These are phyloP conservation scores for Hippocampus comes DNA, from an alignment of 2,113 vertebrate genomes.

Conservation along the genomic window DNA sequence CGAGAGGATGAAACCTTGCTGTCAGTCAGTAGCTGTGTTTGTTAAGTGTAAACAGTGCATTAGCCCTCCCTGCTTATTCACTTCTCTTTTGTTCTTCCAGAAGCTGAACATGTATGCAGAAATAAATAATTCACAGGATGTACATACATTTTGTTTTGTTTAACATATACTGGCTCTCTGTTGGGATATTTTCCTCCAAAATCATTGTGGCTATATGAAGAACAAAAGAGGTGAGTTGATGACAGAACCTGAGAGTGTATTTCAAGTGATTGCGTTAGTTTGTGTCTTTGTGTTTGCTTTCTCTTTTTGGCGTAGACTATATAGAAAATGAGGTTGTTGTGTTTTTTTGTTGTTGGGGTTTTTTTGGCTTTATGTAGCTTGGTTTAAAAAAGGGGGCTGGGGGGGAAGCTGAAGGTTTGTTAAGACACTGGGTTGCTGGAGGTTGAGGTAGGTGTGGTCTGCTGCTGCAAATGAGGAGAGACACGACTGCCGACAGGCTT, in stretches of 20 bases:
- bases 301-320: conserved; percentile 72
- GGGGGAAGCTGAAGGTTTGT: conserved; percentile 56
- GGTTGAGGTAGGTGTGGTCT: conserved; percentile 77
- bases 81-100: conserved; percentile 66
- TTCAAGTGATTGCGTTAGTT: conserved; percentile 70
- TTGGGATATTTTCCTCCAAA: conserved; percentile 47
- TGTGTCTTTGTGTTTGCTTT: conserved; percentile 46
- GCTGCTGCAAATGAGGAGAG: conserved; percentile 47
- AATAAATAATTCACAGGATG: conserved; percentile 80
- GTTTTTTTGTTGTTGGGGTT: neutral
- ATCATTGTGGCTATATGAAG: conserved; percentile 69
- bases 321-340: conserved; percentile 81
- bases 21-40: conserved; percentile 72
- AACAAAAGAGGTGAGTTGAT: conserved; percentile 65
- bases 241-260: conserved; percentile 77
- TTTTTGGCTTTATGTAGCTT: conserved; percentile 79
- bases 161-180: conserved; percentile 73
- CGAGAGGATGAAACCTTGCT: conserved; percentile 59
- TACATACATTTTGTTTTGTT: conserved; percentile 63
- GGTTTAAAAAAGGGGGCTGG: conserved; percentile 45
- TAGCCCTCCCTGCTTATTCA: conserved; percentile 61
- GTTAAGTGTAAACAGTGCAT: conserved; percentile 73
- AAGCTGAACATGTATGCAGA: conserved; percentile 71
- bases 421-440: conserved; percentile 74
- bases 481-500: conserved; percentile 68